Percentiles rank a stretch among this genome's conserved stretches.
Evolutionary conservation across 2,797 vertebrate genomes (phyloP).

Genomic region (Gephyroberyx darwinii): DNA sequence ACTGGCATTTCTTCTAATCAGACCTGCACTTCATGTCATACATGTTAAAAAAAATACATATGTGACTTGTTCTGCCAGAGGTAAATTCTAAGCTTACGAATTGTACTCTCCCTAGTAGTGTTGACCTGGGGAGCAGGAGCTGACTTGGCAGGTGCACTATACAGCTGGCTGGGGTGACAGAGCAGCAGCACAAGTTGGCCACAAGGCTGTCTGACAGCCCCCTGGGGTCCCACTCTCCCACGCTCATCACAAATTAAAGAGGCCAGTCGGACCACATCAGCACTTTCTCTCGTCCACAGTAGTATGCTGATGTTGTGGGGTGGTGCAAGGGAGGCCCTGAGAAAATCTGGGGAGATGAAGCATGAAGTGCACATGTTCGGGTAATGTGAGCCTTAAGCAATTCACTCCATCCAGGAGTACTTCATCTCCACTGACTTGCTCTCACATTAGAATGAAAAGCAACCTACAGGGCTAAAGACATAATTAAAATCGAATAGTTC

Average conservation of each 20-base stretch:
- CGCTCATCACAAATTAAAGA: slow-evolving; percentile 76
- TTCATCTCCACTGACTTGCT: slow-evolving; percentile 24
- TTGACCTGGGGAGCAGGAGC: slow-evolving; percentile 34
- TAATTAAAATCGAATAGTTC: slow-evolving; percentile 6
- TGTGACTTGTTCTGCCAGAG: not conserved
- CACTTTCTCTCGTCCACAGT: slow-evolving; percentile 57
- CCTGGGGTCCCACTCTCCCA: slow-evolving; percentile 62
- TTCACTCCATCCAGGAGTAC: slow-evolving; percentile 31
- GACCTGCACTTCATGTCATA: too few relatives aligned
- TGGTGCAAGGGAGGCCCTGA: slow-evolving; percentile 43
- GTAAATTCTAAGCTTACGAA: slow-evolving; percentile 30
- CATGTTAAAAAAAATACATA: slow-evolving; percentile 11
- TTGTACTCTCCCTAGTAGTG: slow-evolving; percentile 2
- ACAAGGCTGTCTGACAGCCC: slow-evolving; percentile 56
- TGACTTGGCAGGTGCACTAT: slow-evolving; percentile 66
- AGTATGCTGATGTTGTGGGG: slow-evolving; percentile 51
- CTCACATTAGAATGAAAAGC: not conserved
- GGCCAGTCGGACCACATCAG: slow-evolving; percentile 66
- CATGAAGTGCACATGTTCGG: slow-evolving; percentile 53
- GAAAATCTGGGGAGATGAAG: slow-evolving; percentile 63
- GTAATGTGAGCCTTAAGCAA: slow-evolving; percentile 39
- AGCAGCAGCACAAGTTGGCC: slow-evolving; percentile 59
- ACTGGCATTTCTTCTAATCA: not conserved
- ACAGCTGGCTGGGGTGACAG: slow-evolving; percentile 58
- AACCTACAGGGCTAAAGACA: not conserved